phyloP scores from a whole-genome alignment of 1,140 invertebrate species.

The Metaphire vulgaris region DNA sequence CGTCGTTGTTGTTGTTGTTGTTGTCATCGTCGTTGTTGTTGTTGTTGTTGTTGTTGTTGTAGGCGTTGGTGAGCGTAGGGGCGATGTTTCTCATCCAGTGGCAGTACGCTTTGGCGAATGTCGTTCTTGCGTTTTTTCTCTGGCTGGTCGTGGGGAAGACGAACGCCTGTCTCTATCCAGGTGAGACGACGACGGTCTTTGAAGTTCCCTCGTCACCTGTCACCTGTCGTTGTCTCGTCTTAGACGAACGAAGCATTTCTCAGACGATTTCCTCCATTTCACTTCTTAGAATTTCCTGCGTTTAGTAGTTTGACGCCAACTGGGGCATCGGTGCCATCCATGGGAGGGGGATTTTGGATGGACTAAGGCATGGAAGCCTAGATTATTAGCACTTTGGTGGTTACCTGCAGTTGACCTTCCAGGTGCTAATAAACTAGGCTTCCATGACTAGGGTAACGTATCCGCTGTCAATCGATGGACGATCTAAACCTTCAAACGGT shows the following conservation, averaged over 20 bases:
- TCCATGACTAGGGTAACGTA: too few relatives aligned
- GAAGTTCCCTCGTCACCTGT: too few relatives aligned
- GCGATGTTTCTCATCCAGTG: background rate
- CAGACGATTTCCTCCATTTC: too few relatives aligned
- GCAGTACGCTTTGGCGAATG: background rate
- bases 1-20: background rate
- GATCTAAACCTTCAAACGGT: too few relatives aligned
- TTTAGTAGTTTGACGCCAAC: background rate
- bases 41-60: background rate
- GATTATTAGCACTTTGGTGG: too few relatives aligned
- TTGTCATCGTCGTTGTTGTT: background rate
- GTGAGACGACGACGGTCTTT: background rate
- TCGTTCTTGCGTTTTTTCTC: background rate
- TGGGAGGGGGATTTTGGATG: background rate
- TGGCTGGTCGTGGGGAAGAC: background rate
- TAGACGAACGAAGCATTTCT: too few relatives aligned
- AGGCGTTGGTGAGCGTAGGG: background rate
- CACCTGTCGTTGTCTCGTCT: too few relatives aligned
- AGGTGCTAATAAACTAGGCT: too few relatives aligned
- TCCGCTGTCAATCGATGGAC: too few relatives aligned
- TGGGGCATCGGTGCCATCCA: background rate
- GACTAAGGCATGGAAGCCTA: too few relatives aligned
- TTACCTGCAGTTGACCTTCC: too few relatives aligned
- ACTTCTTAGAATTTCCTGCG: too few relatives aligned
- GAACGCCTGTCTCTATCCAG: background rate